Conservation (phyloP, 2,888 invertebrate genomes). For the Siphlonurus alternatus region DNA sequence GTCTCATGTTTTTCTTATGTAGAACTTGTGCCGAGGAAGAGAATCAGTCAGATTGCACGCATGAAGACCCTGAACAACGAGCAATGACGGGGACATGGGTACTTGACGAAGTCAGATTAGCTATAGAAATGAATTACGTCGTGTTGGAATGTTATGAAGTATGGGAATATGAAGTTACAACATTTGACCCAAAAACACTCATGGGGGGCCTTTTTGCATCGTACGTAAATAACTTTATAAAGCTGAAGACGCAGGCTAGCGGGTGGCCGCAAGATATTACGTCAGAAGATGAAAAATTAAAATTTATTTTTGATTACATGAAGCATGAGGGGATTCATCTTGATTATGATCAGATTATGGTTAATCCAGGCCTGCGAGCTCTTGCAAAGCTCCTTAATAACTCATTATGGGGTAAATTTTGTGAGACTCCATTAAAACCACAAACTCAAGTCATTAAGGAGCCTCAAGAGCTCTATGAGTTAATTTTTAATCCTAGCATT, state of each 20-base stretch:
- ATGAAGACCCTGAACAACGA: neutral
- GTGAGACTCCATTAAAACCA: neutral
- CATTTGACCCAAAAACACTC: neutral
- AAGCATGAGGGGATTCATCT: conserved; percentile 3
- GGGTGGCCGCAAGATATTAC: conserved; percentile 2
- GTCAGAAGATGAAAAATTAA: neutral
- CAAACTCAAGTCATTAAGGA: conserved; percentile 1
- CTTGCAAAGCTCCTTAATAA: conserved; percentile 1
- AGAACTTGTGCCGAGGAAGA: neutral
- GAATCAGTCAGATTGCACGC: neutral
- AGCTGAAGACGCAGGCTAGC: conserved; percentile 6
- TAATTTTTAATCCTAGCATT: conserved; percentile 14
- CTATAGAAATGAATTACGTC: neutral
- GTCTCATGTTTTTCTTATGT: conserved; percentile 3
- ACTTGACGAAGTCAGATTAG: neutral
- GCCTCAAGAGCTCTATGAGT: conserved; percentile 11
- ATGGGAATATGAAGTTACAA: conserved; percentile 1
- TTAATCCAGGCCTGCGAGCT: neutral
- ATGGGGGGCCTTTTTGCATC: conserved; percentile 6
- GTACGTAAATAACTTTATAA: conserved; percentile 8
- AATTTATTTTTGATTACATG: conserved; percentile 1
- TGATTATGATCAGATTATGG: neutral
- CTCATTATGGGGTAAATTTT: conserved; percentile 5
- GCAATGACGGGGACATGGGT: conserved; percentile 1
- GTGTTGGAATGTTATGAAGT: conserved; percentile 3